Evolutionary conservation across 2,888 invertebrate species (phyloP).

Genomic region (Augochlorella aurata): DNA sequence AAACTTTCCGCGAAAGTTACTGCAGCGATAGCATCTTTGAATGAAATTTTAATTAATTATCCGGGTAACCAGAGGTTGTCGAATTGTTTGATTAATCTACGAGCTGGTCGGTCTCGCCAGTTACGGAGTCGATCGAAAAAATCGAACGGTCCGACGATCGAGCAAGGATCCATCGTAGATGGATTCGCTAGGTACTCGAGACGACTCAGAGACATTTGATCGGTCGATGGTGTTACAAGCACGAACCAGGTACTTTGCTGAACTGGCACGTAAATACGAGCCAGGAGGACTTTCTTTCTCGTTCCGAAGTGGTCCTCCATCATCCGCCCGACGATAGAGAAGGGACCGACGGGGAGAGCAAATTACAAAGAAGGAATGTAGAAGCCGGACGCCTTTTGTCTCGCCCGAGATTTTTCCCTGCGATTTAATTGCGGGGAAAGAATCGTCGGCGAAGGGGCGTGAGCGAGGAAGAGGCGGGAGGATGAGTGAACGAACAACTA

Average conservation of each 20-base stretch:
- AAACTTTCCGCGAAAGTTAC: constrained; percentile 32
- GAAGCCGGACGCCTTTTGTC: constrained; percentile 63
- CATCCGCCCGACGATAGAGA: constrained; percentile 35
- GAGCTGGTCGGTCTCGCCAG: neutral
- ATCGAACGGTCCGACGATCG: constrained; percentile 8
- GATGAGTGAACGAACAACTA: constrained; percentile 28
- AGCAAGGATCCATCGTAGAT: constrained; percentile 26
- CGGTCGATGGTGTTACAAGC: constrained; percentile 44
- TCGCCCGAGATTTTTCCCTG: constrained; percentile 57
- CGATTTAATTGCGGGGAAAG: constrained; percentile 66
- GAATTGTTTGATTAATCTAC: constrained; percentile 37
- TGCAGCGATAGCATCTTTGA: constrained; percentile 39
- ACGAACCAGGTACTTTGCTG: constrained; percentile 37
- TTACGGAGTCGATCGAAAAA: constrained; percentile 3
- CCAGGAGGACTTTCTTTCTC: constrained; percentile 51
- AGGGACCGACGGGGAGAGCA: constrained; percentile 18
- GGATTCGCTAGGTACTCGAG: constrained; percentile 13
- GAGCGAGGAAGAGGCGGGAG: neutral
- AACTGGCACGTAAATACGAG: constrained; percentile 60
- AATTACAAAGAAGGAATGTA: constrained; percentile 56
- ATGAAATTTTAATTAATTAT: constrained; percentile 51
- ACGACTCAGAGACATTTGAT: constrained; percentile 33
- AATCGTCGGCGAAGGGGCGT: constrained; percentile 42
- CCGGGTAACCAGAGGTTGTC: constrained; percentile 22
- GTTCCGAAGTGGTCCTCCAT: constrained; percentile 56